Percentiles rank a stretch among this genome's conserved stretches.
Conservation (phyloP, 1,140 invertebrate genomes). For the Leptestheria dahalacensis region DNA sequence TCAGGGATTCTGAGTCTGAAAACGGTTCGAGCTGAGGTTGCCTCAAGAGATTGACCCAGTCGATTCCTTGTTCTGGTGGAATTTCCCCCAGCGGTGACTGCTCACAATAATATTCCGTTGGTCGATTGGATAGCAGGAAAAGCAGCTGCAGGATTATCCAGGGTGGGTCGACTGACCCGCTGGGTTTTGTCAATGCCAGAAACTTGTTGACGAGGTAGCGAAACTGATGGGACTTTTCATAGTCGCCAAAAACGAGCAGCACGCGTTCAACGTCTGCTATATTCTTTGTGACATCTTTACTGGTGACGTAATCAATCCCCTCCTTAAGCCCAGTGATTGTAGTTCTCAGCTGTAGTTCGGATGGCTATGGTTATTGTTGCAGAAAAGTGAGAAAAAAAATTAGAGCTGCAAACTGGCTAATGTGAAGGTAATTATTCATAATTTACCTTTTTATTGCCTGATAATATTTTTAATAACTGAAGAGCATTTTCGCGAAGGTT, state of each 20-base stretch:
- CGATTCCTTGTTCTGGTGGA: not conserved
- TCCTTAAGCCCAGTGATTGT: not conserved
- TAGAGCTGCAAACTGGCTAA: no score
- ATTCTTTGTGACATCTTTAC: not conserved
- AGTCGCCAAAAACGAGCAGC: not conserved
- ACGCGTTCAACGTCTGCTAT: not conserved
- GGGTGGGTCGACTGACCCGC: not conserved
- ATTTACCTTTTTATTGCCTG: no score
- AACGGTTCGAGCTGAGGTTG: not conserved
- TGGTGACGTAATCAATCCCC: not conserved
- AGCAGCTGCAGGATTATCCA: not conserved
- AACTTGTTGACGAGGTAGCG: not conserved
- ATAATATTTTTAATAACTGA: no score
- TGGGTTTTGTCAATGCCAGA: not conserved
- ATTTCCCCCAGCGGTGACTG: not conserved
- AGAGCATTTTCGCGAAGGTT: no score
- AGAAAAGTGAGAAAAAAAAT: no score
- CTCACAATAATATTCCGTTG: not conserved
- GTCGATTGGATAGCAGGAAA: not conserved
- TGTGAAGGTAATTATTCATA: no score
- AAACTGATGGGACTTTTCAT: not conserved
- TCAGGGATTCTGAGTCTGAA: not conserved
- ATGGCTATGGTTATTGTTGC: no score
- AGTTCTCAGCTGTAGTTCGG: not conserved
- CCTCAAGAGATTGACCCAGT: not conserved